phyloP scores from a whole-genome alignment of 2,797 vertebrate species.

The Crax fasciolata region DNA sequence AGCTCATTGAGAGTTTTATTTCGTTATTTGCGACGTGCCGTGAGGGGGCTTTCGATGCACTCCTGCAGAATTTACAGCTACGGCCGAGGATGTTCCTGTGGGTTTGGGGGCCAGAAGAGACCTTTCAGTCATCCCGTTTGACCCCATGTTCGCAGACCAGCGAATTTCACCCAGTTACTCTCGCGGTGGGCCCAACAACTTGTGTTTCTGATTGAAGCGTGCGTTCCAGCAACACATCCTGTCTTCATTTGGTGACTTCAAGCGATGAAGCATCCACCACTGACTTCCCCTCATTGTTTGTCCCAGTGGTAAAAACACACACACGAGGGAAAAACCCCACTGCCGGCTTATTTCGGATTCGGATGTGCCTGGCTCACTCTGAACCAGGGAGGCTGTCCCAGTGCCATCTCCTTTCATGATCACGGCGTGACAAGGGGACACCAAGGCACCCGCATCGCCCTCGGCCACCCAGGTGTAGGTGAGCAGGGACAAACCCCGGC shows the following conservation, averaged over 20 bases:
- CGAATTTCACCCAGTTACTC: not conserved
- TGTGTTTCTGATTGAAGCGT: not conserved
- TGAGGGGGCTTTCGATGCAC: not conserved
- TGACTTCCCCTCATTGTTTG: not conserved
- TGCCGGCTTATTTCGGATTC: not conserved
- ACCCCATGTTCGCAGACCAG: not conserved
- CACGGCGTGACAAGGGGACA: not conserved
- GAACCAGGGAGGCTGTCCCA: not conserved
- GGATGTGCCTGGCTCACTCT: not conserved
- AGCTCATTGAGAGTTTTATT: conserved; percentile 59
- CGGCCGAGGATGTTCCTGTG: not conserved
- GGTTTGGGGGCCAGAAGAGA: conserved; percentile 11
- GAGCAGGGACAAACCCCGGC: not conserved
- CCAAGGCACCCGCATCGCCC: not conserved
- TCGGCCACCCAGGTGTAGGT: not conserved
- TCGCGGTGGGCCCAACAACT: not conserved
- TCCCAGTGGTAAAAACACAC: not conserved
- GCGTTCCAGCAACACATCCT: not conserved
- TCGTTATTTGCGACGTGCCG: conserved; percentile 24
- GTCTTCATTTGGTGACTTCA: not conserved
- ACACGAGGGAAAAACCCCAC: not conserved
- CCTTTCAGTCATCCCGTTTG: not conserved
- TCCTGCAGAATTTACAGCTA: not conserved
- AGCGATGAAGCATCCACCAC: conserved; percentile 8
- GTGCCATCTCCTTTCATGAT: not conserved